Evolutionary conservation across 2,888 invertebrate species (phyloP), one percentile per base, ranked within the genome.

Genomic region (Desoria tigrina): DNA sequence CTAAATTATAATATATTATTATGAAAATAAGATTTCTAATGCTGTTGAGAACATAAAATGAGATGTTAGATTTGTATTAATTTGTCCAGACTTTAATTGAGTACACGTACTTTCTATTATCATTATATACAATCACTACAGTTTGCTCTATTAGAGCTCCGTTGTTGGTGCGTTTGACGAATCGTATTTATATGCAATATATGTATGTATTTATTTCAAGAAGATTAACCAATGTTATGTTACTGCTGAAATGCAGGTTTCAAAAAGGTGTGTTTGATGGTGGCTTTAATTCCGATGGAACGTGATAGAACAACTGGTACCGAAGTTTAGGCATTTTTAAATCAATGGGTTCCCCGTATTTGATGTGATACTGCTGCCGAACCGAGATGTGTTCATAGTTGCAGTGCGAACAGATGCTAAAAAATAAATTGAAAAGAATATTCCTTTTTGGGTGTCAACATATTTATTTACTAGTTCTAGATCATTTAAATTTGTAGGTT

Each of bases 301-400:
- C 53, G 61, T 61, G 61, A 49, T 61, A 61, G 54, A 61, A 53
- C 54, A 61, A 61, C 53, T 54, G 45, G 45, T 45, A 61, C 61
- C 53, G 54, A 61, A 61, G 54, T 54, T 53, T 49, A 61, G 61
- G 61, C 61, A 54, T 53, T 54, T 61, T 61, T 61, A 32, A 63
- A 55, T 65, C 51, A 61, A 66, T 62, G 65, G 53, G 56, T 65
- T 59, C 62, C 59, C 62, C 59, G 59, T 66, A 62, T 66, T 62
- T 63, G 66, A 66, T 66, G 66, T 66, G 62, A 63, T 62, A 62
- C 58, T 66, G 66, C 66, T 66, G 66, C 66, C 66, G 66, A 66
- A 63, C 66, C 62, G 66, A 62, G 58, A 66, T 66, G 66, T 66
- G 66, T 66, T 66, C 66, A 66, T 66, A 50, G 55, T 62, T 65